These are phyloP conservation scores for Molossus molossus DNA, from an alignment of 2,797 vertebrate genomes.

Conservation along the genomic window DNA sequence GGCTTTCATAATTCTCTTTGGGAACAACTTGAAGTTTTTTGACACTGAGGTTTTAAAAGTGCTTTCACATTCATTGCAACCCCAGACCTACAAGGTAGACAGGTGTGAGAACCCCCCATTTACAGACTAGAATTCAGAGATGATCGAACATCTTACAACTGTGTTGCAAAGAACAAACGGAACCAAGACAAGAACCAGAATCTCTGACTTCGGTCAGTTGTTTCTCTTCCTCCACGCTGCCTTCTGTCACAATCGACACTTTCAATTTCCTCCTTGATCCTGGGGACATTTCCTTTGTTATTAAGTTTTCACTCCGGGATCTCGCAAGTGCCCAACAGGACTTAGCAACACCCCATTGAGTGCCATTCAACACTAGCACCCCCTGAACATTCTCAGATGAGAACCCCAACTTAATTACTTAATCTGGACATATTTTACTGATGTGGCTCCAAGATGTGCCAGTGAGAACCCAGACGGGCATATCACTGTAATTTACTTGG, in stretches of 20 bases:
- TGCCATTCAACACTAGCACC: conserved; percentile 1
- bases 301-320: conserved; percentile 58
- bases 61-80: neutral
- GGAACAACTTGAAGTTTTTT: conserved; percentile 55
- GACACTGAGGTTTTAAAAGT: conserved; percentile 13
- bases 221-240: neutral
- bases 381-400: conserved; percentile 57
- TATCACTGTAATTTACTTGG: conserved; percentile 74
- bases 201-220: neutral
- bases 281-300: conserved; percentile 48
- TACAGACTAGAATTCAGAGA: neutral
- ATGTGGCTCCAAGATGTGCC: conserved; percentile 63
- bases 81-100: neutral
- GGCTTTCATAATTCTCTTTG: conserved; percentile 63
- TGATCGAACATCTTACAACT: conserved; percentile 5
- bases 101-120: conserved; percentile 24
- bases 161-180: neutral
- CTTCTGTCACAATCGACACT: conserved; percentile 23
- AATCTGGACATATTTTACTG: conserved; percentile 73
- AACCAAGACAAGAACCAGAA: neutral
- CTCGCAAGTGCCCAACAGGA: conserved; percentile 58
- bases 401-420: conserved; percentile 70
- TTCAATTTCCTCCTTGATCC: conserved; percentile 53
- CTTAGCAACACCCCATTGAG: conserved; percentile 61
- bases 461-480: conserved; percentile 36